Evolutionary conservation across 2,797 vertebrate species (phyloP).

Genomic region (Ceyx erithaca): DNA sequence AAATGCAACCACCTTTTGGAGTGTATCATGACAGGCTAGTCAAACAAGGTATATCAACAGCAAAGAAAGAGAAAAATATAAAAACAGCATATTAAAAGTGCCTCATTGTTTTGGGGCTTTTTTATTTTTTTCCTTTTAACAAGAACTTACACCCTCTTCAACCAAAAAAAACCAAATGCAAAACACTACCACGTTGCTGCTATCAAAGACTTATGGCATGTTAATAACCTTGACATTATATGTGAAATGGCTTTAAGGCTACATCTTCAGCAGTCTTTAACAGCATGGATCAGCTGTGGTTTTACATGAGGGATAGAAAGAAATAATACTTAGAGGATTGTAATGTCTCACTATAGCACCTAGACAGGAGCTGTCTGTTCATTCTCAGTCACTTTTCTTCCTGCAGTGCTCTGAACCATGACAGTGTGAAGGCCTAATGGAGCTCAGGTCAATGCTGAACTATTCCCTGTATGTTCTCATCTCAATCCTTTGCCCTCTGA

Average conservation of each 20-base stretch:
- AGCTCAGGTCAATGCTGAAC: not conserved
- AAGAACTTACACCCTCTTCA: not conserved
- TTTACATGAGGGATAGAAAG: not conserved
- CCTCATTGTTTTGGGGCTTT: not conserved
- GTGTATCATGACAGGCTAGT: not conserved
- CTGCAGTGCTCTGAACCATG: rapidly evolving
- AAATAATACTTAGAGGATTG: not conserved
- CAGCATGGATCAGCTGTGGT: not conserved
- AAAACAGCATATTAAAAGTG: not conserved
- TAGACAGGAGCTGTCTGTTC: not conserved
- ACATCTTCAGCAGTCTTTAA: not conserved
- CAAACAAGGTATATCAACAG: not conserved
- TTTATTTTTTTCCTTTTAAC: not conserved
- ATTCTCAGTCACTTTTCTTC: not conserved
- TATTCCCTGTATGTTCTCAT: not conserved
- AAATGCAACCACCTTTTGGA: not conserved
- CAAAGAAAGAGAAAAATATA: not conserved
- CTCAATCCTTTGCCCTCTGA: not conserved
- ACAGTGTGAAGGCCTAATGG: not conserved
- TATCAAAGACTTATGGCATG: not conserved
- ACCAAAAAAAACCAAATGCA: rapidly evolving
- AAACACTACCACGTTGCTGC: not conserved
- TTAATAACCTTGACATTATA: not conserved
- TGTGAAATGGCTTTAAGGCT: not conserved
- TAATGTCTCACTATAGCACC: not conserved